phyloP scores from a whole-genome alignment of 2,113 vertebrate genomes.

The Urocitellus parryii region DNA sequence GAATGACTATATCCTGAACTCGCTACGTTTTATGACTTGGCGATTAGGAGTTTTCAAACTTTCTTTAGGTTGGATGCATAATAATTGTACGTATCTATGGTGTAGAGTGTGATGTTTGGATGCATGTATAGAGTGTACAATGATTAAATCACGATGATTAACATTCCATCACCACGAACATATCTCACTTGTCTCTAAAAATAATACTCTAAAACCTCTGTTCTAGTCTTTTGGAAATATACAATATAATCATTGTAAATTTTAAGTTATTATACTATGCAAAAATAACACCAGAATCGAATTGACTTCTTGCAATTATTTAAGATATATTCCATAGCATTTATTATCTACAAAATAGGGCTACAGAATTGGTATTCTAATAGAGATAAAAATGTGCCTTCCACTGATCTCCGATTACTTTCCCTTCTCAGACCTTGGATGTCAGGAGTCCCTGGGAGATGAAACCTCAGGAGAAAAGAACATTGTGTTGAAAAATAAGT shows the following conservation, averaged over 20 bases:
- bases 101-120: background rate
- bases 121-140: background rate
- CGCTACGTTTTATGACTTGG: background rate
- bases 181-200: background rate
- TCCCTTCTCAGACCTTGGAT: background rate
- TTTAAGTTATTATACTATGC: background rate
- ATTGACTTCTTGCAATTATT: background rate
- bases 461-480: conserved; percentile 6
- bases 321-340: background rate
- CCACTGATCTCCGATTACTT: background rate
- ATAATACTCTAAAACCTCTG: background rate
- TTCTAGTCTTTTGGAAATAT: background rate
- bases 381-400: background rate
- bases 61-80: no score
- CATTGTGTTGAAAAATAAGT: background rate
- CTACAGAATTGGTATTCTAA: background rate
- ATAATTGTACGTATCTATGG: background rate
- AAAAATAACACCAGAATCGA: background rate
- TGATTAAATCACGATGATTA: background rate
- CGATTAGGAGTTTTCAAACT: background rate
- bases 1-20: background rate
- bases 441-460: background rate
- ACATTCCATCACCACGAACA: background rate
- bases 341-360: background rate
- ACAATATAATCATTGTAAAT: background rate